phyloP scores from a whole-genome alignment of 2,888 invertebrate species.

The Acanthosepion lycidas region DNA sequence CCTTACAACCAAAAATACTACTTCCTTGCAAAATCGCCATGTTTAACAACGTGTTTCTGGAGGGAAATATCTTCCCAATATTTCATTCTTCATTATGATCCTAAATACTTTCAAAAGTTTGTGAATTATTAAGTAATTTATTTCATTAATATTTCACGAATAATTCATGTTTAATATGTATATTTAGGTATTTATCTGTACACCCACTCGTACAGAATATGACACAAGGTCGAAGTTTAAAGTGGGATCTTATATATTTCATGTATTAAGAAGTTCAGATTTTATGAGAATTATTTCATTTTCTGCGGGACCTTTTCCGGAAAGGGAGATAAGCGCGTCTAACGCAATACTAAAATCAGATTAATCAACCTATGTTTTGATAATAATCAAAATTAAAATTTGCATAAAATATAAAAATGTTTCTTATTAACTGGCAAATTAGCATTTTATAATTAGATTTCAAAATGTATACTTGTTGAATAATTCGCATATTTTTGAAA shows the following conservation, averaged over 20 bases:
- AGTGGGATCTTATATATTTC: not conserved
- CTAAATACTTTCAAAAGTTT: not conserved
- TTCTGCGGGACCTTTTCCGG: not conserved
- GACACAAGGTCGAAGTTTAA: too few species aligned
- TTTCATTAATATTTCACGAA: not conserved
- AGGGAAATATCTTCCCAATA: not conserved
- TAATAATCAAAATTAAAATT: too few species aligned
- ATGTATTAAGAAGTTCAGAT: not conserved
- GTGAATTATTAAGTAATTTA: not conserved
- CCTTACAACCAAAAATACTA: not conserved
- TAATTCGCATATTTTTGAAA: too few species aligned
- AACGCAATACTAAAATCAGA: too few species aligned
- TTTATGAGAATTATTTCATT: not conserved
- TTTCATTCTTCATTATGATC: not conserved
- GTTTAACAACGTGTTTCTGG: not conserved
- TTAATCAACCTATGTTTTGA: too few species aligned
- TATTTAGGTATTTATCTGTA: too few species aligned
- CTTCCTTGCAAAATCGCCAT: not conserved
- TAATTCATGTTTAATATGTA: not conserved
- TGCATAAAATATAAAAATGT: too few species aligned
- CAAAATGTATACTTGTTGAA: too few species aligned
- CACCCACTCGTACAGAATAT: too few species aligned
- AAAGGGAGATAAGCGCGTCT: not conserved
- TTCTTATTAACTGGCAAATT: too few species aligned
- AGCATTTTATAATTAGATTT: too few species aligned